phyloP scores from a whole-genome alignment of 2,797 vertebrate species.

The Ispidina lecontei region DNA sequence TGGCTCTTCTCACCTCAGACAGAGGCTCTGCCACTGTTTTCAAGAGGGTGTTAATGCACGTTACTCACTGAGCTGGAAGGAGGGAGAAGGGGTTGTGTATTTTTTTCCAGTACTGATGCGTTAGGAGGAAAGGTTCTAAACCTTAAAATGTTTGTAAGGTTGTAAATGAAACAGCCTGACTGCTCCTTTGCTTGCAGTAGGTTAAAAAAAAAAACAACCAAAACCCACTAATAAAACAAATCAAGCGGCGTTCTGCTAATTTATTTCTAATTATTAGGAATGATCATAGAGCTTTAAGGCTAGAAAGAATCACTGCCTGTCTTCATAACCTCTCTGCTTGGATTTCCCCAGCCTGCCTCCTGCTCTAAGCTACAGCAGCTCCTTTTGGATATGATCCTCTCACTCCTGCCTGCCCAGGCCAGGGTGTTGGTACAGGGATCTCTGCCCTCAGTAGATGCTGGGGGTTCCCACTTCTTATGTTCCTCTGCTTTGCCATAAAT shows the following conservation, averaged over 20 bases:
- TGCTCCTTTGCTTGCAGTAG: not conserved
- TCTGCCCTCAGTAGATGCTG: not conserved
- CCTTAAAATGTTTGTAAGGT: not conserved
- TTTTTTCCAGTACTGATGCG: not conserved
- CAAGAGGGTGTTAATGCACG: not conserved
- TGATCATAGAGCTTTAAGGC: not conserved
- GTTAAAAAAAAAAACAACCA: not conserved
- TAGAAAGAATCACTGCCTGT: not conserved
- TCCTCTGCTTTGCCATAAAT: not conserved
- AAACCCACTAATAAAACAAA: not conserved
- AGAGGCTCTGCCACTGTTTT: not conserved
- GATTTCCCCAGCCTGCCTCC: not conserved
- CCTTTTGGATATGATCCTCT: not conserved
- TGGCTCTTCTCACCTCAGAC: not conserved
- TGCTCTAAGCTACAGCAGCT: not conserved
- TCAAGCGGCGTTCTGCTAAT: not conserved
- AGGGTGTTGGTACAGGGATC: not conserved
- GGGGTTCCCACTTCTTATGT: not conserved
- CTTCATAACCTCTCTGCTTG: not conserved
- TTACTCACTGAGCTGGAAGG: not conserved
- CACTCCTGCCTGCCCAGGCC: rapidly evolving
- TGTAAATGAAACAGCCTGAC: not conserved
- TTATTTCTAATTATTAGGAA: not conserved
- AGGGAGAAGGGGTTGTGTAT: not conserved
- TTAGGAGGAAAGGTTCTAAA: not conserved